These are phyloP conservation scores for Oostethus manadensis DNA, from an alignment of 2,113 vertebrate species.

Conservation along the genomic window DNA sequence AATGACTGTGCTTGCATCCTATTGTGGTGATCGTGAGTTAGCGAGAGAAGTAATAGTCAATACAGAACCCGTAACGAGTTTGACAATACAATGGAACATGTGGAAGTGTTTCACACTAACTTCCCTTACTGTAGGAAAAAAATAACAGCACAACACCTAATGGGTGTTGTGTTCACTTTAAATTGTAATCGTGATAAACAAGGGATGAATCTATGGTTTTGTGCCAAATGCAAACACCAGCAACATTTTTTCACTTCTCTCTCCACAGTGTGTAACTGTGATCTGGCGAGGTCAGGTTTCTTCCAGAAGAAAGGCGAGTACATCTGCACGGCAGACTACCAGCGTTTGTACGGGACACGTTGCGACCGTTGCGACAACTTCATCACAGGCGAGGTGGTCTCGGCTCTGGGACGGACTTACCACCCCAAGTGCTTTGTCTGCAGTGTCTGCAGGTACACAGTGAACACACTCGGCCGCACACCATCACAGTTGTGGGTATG, in stretches of 20 bases:
- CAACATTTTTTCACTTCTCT: conserved; percentile 8
- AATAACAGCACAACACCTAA: too few relatives aligned
- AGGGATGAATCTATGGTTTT: neutral
- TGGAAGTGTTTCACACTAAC: too few relatives aligned
- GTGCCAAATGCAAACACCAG: neutral
- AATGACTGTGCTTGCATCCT: too few relatives aligned
- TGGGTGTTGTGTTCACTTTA: too few relatives aligned
- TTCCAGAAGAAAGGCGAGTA: conserved; percentile 99
- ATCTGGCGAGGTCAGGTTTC: conserved; percentile 93
- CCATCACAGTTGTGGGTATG: neutral
- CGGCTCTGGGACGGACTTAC: conserved; percentile 93
- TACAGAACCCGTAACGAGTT: too few relatives aligned
- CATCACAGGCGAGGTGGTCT: conserved; percentile 97
- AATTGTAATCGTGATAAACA: too few relatives aligned
- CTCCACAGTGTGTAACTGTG: conserved; percentile 88
- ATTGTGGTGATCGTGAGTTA: too few relatives aligned
- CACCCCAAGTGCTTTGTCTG: conserved; percentile 98
- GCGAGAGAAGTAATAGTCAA: too few relatives aligned
- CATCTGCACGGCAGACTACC: conserved; percentile 97
- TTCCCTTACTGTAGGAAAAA: too few relatives aligned
- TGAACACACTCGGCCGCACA: neutral
- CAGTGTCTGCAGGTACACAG: conserved; percentile 87
- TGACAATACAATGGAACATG: too few relatives aligned
- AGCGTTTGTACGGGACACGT: conserved; percentile 93
- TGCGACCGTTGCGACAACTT: conserved; percentile 94